These are phyloP conservation scores for Chlorodrepanis virens DNA, from an alignment of 2,113 vertebrate species.

Conservation along the genomic window DNA sequence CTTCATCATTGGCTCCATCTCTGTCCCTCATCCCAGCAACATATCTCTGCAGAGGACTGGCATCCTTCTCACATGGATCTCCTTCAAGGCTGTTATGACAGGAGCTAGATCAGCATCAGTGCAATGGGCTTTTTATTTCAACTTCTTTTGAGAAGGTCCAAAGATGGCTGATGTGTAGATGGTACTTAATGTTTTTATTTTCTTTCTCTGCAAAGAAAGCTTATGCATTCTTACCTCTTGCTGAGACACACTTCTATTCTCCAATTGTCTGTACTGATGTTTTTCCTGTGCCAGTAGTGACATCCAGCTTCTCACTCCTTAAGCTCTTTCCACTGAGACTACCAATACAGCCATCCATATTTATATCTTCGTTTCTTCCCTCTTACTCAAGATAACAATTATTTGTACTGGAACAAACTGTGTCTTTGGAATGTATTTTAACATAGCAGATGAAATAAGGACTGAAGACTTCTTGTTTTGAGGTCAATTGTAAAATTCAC, in stretches of 20 bases:
- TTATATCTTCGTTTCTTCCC: neutral
- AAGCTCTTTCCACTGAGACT: neutral
- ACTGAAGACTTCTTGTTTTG: neutral
- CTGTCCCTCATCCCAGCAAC: neutral
- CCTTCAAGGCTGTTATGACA: neutral
- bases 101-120: neutral
- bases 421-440: constrained; percentile 24
- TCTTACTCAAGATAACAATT: neutral
- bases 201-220: neutral
- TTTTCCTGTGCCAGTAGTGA: neutral
- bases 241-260: neutral
- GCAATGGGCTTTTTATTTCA: neutral
- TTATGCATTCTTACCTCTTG: neutral
- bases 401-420: neutral
- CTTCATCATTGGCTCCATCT: neutral
- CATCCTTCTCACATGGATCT: neutral
- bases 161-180: neutral
- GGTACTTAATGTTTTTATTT: neutral
- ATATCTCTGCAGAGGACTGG: neutral
- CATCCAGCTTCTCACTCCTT: neutral
- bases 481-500: neutral
- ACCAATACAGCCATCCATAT: neutral
- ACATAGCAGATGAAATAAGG: neutral
- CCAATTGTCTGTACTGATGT: neutral
- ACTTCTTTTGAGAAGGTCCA: neutral